Evolutionary conservation across 2,113 vertebrate species (phyloP), one percentile per base, ranked within the genome.

Genomic region (Oryzias javanicus): DNA sequence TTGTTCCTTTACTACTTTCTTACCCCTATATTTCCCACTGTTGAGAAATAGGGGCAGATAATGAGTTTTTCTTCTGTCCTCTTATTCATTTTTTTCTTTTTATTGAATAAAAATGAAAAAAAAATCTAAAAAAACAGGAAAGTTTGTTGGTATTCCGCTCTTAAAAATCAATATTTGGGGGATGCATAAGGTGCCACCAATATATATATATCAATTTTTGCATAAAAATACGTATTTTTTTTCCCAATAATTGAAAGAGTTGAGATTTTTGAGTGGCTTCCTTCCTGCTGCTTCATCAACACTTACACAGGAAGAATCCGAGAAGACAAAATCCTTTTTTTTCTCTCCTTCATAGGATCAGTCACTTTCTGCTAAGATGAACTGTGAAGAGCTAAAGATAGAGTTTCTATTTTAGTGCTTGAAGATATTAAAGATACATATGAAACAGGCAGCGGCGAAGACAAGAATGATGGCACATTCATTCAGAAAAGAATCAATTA

Each of bases 341-440:
- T 77, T 82, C 80, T 83, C 67, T n/a, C n/a, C n/a, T n/a, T n/a
- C n/a, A n/a, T n/a, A 68, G 81, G 76, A 85, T 65, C 82, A 78
- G 73, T 78, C 81, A 58, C 64, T 77, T 75, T 82, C 82, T 73
- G 74, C 69, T 29, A 60, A 85, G 85, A 85, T 85, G 85, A 88
- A 84, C 72, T 78, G 85, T 64, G 79, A 86, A 60, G 35, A 42
- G 81, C 88, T 87, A 89, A 89, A 88, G 75, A 89, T 89, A 86
- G 88, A 76, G 27, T 35, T 57, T 76, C 88, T 89, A 87, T 88
- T 87, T 87, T 83, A 52, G 78, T 80, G 50, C 66, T 69, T 56
- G 70, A 13, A 80, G 71, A 79, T 82, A 87, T 86, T 83, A 87
- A 83, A 87, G 80, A 80, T 75, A 84, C 72, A 86, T 86, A 86